Evolutionary conservation across 2,888 invertebrate genomes (phyloP), one percentile per base, ranked within the genome.

Genomic region (Uropetala carovei): DNA sequence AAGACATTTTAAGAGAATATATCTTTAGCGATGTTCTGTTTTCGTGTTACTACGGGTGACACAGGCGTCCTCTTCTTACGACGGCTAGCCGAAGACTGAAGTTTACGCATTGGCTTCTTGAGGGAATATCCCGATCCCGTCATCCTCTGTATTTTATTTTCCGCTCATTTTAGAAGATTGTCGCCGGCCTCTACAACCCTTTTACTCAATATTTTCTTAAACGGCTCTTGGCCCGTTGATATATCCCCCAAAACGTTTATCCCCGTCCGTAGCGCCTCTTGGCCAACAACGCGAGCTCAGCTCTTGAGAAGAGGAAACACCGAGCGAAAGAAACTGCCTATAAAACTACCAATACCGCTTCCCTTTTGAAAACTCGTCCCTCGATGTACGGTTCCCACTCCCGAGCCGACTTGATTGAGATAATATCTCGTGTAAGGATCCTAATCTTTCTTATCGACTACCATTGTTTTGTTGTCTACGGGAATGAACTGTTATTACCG

Each of bases 221-320:
- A n/a, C n/a, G n/a, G n/a, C n/a, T n/a, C n/a, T n/a, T n/a, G n/a
- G n/a, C n/a, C n/a, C n/a, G n/a, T n/a, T n/a, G n/a, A n/a, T n/a
- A n/a, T n/a, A n/a, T n/a, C 75, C 56, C 43, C 75, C 56, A 92
- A 22, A 5, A 93, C 58, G 57, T 92, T 92, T 2, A 56, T 14
- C 0, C 92, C 92, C 14, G 89, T 27, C 10, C 89, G 58, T 7
- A 93, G 16, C 5, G 85, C 92, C 27, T 92, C 92, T 57, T 92
- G 91, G 18, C 93, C 93, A 14, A 93, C 81, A 13, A 92, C 92
- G 0, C 91, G 14, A 5, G 85, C 93, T 0, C 93, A 92, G 22
- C 91, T 91, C n/a, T 30, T 92, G 22, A 93, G 27, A 27, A 93
- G 57, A 13, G 92, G 93, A 30, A 92, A 22, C 56, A 92, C 84